Evolutionary conservation across 2,888 invertebrate species (phyloP).

Genomic region (Eupithecia abbreviata): DNA sequence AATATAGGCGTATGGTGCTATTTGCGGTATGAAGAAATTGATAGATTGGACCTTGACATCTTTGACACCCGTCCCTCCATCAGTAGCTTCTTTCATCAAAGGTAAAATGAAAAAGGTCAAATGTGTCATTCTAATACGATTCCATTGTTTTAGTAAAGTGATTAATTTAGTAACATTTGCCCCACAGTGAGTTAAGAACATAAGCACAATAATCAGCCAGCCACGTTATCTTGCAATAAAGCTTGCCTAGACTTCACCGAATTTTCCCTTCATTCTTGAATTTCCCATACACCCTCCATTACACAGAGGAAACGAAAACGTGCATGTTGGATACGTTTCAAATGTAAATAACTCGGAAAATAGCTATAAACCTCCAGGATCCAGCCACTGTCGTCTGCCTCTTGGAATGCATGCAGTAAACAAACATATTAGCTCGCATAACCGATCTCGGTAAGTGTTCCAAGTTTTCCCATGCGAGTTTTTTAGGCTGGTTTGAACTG

Average conservation of each 20-base stretch:
- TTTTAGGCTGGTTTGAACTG: slow-evolving; percentile 11
- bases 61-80: no score
- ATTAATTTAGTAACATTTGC: no score
- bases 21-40: no score
- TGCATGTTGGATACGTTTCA: slow-evolving; percentile 51
- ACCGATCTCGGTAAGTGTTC: slow-evolving; percentile 35
- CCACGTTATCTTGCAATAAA: not conserved
- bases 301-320: slow-evolving; percentile 30
- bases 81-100: no score
- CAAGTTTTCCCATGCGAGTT: slow-evolving; percentile 1
- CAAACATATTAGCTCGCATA: slow-evolving; percentile 64
- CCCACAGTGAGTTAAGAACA: not conserved
- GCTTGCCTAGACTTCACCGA: slow-evolving; percentile 19
- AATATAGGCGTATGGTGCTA: no score
- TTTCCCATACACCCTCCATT: slow-evolving; percentile 25
- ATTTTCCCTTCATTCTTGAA: slow-evolving; percentile 17
- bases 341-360: slow-evolving; percentile 62
- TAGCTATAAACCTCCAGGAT: slow-evolving; percentile 55
- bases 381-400: slow-evolving; percentile 38
- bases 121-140: no score
- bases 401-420: slow-evolving; percentile 61
- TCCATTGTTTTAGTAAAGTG: no score
- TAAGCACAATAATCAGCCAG: not conserved
- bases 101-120: no score
- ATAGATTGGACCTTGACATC: no score